phyloP scores from a whole-genome alignment of 2,888 invertebrate genomes.

The Busseola fusca region DNA sequence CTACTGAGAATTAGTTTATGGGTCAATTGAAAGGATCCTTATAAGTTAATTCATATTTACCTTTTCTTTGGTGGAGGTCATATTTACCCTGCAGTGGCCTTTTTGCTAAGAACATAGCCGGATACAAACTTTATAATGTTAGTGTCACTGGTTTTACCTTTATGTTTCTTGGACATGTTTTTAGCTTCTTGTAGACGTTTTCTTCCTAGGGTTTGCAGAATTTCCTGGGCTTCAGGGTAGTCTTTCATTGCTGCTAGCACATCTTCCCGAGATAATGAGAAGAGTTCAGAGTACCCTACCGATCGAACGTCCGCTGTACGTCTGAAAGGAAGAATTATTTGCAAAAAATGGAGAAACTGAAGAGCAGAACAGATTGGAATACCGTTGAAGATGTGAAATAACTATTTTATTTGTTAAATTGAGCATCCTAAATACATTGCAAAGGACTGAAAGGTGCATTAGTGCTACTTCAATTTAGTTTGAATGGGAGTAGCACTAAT shows the following conservation, averaged over 20 bases:
- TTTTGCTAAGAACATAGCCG: neutral
- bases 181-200: conserved; percentile 96
- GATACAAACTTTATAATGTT: conserved; percentile 7
- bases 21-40: conserved; percentile 15
- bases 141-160: conserved; percentile 41
- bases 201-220: conserved; percentile 95
- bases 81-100: conserved; percentile 11
- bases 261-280: conserved; percentile 97
- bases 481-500: too few species aligned
- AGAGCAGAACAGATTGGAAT: neutral
- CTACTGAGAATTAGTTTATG: conserved; percentile 37
- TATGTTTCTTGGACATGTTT: conserved; percentile 83
- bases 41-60: conserved; percentile 26
- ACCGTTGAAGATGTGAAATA: neutral
- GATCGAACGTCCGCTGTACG: conserved; percentile 98
- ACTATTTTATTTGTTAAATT: neutral
- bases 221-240: conserved; percentile 98
- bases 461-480: conserved; percentile 21
- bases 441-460: conserved; percentile 19
- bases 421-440: conserved; percentile 17
- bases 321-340: conserved; percentile 83
- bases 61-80: conserved; percentile 11
- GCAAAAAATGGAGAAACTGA: rapidly evolving
- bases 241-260: conserved; percentile 98
- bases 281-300: conserved; percentile 98